phyloP scores from a whole-genome alignment of 2,797 vertebrate species.

The Carduelis carduelis region DNA sequence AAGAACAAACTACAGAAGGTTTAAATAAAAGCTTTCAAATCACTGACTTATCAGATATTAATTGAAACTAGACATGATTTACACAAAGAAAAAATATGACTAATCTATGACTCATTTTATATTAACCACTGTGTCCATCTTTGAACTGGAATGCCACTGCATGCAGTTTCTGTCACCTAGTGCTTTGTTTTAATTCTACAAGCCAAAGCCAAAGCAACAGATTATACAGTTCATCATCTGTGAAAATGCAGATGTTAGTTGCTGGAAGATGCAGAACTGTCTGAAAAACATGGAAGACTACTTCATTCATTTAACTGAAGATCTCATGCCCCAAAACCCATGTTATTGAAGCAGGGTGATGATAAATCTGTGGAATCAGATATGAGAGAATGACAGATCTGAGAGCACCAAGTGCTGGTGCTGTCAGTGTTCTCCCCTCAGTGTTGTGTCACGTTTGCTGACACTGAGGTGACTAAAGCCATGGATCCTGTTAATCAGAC shows the following conservation, averaged over 20 bases:
- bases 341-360: neutral
- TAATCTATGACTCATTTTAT: neutral
- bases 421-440: neutral
- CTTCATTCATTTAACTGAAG: neutral
- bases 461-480: neutral
- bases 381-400: neutral
- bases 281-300: neutral
- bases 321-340: neutral
- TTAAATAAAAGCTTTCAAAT: conserved; percentile 1
- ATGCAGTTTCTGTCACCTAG: neutral
- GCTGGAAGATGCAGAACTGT: neutral
- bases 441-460: neutral
- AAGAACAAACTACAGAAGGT: neutral
- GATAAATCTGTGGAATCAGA: neutral
- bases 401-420: neutral
- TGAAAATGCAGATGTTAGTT: neutral
- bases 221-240: neutral
- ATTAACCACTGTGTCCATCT: neutral
- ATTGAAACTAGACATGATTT: neutral
- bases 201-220: neutral
- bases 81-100: neutral
- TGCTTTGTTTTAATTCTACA: neutral
- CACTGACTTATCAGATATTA: neutral
- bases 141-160: neutral
- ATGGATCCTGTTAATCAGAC: neutral